Evolutionary conservation across 2,797 vertebrate species (phyloP).

Genomic region (Menidia menidia): DNA sequence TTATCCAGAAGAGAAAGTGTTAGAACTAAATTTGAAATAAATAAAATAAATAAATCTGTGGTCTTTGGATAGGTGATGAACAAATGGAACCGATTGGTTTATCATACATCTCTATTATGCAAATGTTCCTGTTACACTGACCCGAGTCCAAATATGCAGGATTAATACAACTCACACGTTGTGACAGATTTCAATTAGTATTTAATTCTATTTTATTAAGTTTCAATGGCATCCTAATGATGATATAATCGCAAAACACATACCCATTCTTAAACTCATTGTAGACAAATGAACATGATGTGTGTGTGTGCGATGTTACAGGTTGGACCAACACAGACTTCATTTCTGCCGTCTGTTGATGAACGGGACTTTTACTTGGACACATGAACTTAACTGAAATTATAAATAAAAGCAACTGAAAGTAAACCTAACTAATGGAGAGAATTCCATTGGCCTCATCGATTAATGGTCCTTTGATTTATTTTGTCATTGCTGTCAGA

Average conservation of each 20-base stretch:
- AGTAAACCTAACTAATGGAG: background rate
- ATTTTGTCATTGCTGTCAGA: background rate
- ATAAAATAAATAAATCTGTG: background rate
- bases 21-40: background rate
- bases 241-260: background rate
- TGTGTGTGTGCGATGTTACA: slow-evolving; percentile 5
- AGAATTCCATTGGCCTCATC: slow-evolving; percentile 32
- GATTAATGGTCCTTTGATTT: background rate
- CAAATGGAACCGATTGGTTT: background rate
- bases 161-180: slow-evolving; percentile 12
- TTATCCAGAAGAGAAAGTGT: background rate
- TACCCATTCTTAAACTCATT: slow-evolving; percentile 2
- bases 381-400: slow-evolving; percentile 27
- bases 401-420: slow-evolving; percentile 30
- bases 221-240: slow-evolving; percentile 30
- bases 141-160: background rate
- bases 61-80: background rate
- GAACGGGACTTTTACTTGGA: slow-evolving; percentile 15
- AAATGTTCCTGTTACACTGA: slow-evolving; percentile 28
- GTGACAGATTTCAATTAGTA: slow-evolving; percentile 13
- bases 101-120: slow-evolving; percentile 19
- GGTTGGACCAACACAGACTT: background rate
- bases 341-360: slow-evolving; percentile 55
- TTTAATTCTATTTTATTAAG: slow-evolving; percentile 31
- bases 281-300: slow-evolving; percentile 1